Percentiles rank a stretch among this genome's conserved stretches.
Evolutionary conservation across 2,888 invertebrate genomes (phyloP).

Genomic region (Pasiphila rectangulata): DNA sequence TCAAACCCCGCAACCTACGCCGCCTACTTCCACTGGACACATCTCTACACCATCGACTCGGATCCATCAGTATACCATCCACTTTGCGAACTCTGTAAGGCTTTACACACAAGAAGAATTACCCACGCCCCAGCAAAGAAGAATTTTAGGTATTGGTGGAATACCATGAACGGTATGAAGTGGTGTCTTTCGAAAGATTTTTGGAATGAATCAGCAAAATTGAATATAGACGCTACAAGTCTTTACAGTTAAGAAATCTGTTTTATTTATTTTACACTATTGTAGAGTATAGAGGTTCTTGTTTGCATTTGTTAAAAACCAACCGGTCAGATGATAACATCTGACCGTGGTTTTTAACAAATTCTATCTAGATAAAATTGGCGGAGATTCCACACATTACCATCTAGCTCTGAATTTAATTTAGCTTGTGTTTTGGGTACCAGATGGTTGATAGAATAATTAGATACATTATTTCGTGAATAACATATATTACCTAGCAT

Average conservation of each 20-base stretch:
- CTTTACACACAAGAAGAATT: constrained; percentile 36
- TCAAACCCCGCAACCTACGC: constrained; percentile 39
- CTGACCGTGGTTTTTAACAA: no score
- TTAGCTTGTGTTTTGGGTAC: no score
- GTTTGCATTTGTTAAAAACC: neutral
- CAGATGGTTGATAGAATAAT: no score
- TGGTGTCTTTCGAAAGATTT: constrained; percentile 45
- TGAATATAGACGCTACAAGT: constrained; percentile 35
- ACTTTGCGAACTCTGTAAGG: constrained; percentile 51
- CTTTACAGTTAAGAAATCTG: constrained; percentile 32
- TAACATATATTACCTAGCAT: no score
- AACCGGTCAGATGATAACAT: no score
- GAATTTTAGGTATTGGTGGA: constrained; percentile 57
- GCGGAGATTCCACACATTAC: no score
- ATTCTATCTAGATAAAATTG: no score
- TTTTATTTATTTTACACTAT: constrained; percentile 15
- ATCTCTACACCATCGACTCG: constrained; percentile 44
- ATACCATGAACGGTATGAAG: constrained; percentile 45
- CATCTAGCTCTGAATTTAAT: no score
- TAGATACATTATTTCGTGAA: no score
- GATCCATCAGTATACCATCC: constrained; percentile 38
- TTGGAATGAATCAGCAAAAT: constrained; percentile 40
- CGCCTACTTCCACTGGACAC: constrained; percentile 55
- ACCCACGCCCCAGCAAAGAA: constrained; percentile 33
- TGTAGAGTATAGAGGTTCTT: neutral